Percentiles rank a stretch among this genome's conserved stretches.
These are phyloP conservation scores for Spea multiplicata DNA, from an alignment of 2,113 vertebrate genomes.

Conservation along the genomic window DNA sequence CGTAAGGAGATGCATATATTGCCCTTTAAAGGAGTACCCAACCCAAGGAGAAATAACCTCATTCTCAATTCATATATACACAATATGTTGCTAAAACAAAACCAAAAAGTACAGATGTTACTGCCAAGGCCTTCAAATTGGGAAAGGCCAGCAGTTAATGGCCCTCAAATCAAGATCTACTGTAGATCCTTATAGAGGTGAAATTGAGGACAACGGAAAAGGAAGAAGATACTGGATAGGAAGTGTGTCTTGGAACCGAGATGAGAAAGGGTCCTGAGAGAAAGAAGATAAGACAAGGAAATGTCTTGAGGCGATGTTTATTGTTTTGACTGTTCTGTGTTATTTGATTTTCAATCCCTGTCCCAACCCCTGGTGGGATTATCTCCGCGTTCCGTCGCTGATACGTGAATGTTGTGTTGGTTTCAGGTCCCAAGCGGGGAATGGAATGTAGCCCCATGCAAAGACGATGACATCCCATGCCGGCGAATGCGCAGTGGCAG, in stretches of 20 bases:
- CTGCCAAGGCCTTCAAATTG: no score
- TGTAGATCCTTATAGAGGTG: no score
- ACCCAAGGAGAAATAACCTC: no score
- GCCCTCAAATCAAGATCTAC: no score
- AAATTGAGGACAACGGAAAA: no score
- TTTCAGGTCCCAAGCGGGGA: slow-evolving; percentile 78
- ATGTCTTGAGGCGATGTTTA: background rate
- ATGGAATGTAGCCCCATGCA: slow-evolving; percentile 84
- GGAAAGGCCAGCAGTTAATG: no score
- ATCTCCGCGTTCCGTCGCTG: background rate
- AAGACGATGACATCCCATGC: slow-evolving; percentile 88
- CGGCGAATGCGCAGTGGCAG: slow-evolving; percentile 97
- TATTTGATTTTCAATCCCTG: background rate
- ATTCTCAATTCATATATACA: no score
- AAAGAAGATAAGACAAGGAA: background rate
- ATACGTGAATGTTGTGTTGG: background rate
- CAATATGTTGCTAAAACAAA: no score
- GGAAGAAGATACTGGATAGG: background rate
- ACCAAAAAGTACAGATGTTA: no score
- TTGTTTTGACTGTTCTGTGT: background rate
- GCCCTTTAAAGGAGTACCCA: no score
- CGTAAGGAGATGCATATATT: no score
- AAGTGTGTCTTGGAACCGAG: background rate
- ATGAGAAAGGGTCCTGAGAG: background rate
- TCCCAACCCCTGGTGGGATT: background rate